phyloP scores from a whole-genome alignment of 2,797 vertebrate species.

The Squalus acanthias region DNA sequence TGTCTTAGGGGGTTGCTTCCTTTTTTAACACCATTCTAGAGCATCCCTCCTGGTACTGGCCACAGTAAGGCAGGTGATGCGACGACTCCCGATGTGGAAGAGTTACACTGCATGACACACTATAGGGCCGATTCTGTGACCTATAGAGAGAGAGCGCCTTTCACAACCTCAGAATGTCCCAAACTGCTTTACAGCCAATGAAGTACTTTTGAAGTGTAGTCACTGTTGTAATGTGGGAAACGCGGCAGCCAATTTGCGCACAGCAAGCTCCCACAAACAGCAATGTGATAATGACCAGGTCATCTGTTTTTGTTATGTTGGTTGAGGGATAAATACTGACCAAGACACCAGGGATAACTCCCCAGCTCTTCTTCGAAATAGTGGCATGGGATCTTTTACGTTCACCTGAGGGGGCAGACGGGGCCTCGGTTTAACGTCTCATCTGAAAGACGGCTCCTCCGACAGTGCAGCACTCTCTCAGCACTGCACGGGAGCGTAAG shows the following conservation, averaged over 20 bases:
- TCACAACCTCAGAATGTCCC: neutral
- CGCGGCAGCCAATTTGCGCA: neutral
- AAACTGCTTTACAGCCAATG: neutral
- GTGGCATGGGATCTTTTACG: neutral
- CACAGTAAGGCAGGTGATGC: neutral
- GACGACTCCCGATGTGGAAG: no score
- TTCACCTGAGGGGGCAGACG: neutral
- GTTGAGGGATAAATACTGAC: neutral
- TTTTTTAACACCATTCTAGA: neutral
- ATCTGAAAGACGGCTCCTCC: no score
- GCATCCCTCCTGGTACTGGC: neutral
- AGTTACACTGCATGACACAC: neutral
- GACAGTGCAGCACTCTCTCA: no score
- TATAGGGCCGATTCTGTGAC: neutral
- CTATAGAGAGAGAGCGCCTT: neutral
- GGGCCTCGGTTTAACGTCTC: no score
- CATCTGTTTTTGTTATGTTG: neutral
- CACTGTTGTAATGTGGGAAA: neutral
- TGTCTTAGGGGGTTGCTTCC: neutral
- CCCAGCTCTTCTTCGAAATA: neutral
- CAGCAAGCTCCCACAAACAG: neutral
- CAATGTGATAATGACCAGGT: neutral
- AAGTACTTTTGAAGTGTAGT: neutral
- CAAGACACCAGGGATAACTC: neutral
- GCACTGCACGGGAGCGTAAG: no score